phyloP scores from a whole-genome alignment of 1,140 invertebrate genomes.

The Platyscapa corneri region DNA sequence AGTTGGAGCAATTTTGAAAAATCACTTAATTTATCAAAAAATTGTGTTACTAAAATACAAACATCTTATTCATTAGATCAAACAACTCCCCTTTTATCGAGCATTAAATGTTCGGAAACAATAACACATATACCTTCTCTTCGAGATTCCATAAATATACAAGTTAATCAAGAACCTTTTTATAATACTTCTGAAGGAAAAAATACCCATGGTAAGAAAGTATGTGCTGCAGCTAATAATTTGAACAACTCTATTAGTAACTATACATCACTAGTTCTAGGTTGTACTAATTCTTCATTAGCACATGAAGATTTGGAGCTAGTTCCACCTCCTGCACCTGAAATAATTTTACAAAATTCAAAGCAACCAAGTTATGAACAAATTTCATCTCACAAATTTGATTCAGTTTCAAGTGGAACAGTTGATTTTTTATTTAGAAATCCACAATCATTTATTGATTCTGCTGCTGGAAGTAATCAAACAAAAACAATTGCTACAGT shows the following conservation, averaged over 20 bases:
- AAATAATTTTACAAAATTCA: background rate
- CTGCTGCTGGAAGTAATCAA: slow-evolving; percentile 81
- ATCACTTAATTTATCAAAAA: slow-evolving; percentile 84
- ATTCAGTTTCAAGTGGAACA: slow-evolving; percentile 46
- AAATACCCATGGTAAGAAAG: slow-evolving; percentile 61
- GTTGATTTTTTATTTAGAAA: slow-evolving; percentile 77
- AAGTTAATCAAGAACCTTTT: slow-evolving; percentile 67
- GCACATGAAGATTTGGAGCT: slow-evolving; percentile 2
- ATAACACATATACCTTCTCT: slow-evolving; percentile 64
- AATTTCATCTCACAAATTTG: background rate
- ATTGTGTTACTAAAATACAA: slow-evolving; percentile 66
- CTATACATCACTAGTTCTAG: background rate
- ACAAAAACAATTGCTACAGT: slow-evolving; percentile 82
- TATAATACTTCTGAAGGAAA: slow-evolving; percentile 71
- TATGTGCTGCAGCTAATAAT: slow-evolving; percentile 53
- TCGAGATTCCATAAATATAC: slow-evolving; percentile 58
- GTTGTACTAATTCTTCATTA: background rate
- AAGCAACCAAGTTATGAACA: background rate
- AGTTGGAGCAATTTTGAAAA: slow-evolving; percentile 89
- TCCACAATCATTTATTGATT: slow-evolving; percentile 83
- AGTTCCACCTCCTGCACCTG: background rate
- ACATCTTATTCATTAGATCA: slow-evolving; percentile 68
- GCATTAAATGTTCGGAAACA: slow-evolving; percentile 59
- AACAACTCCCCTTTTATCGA: slow-evolving; percentile 59
- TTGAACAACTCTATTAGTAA: slow-evolving; percentile 56